phyloP scores from a whole-genome alignment of 2,888 invertebrate species.

The Mesoligia furuncula region DNA sequence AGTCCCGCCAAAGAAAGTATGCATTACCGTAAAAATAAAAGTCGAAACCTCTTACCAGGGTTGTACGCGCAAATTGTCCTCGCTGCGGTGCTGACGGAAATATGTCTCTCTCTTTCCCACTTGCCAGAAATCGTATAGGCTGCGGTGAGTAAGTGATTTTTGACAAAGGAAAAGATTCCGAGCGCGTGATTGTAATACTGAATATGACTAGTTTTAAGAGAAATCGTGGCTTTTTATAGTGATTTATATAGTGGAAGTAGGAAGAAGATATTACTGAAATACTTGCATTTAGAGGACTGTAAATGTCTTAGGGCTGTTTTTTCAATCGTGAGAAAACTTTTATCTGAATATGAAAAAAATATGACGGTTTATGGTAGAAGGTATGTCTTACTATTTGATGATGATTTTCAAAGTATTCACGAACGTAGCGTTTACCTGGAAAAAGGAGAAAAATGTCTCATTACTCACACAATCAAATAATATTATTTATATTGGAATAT shows the following conservation, averaged over 20 bases:
- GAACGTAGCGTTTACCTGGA: slow-evolving; percentile 47
- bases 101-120: slow-evolving; percentile 66
- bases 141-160: slow-evolving; percentile 73
- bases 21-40: slow-evolving; percentile 86
- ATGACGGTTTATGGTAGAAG: not conserved
- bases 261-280: slow-evolving; percentile 22
- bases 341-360: not conserved
- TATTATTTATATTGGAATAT: not conserved
- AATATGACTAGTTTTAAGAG: slow-evolving; percentile 70
- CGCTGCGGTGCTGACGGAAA: slow-evolving; percentile 51
- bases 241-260: slow-evolving; percentile 58
- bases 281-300: not conserved
- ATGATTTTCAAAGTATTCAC: not conserved
- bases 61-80: slow-evolving; percentile 76
- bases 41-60: slow-evolving; percentile 80
- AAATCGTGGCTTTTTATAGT: slow-evolving; percentile 64
- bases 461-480: not conserved
- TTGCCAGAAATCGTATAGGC: slow-evolving; percentile 38
- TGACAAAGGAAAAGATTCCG: slow-evolving; percentile 76
- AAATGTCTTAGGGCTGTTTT: not conserved
- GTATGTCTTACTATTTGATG: slow-evolving; percentile 11
- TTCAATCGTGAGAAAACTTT: not conserved
- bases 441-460: slow-evolving; percentile 10
- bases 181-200: slow-evolving; percentile 77
- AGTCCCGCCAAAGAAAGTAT: slow-evolving; percentile 74